phyloP scores from a whole-genome alignment of 2,888 invertebrate species.

The Pardosa pseudoannulata region DNA sequence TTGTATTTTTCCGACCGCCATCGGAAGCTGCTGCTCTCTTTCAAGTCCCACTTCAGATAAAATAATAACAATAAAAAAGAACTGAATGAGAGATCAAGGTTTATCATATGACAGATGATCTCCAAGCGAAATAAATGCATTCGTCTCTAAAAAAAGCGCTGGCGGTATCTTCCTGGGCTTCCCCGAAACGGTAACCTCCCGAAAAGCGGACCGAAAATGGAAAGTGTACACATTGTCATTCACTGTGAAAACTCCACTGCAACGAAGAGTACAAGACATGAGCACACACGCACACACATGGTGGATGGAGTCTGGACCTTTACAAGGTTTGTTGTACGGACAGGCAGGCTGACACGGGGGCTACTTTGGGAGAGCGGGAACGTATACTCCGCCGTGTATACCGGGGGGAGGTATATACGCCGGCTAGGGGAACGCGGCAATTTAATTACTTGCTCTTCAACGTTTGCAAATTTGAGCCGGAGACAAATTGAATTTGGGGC shows the following conservation, averaged over 20 bases:
- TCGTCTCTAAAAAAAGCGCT: conserved; percentile 25
- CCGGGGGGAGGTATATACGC: conserved; percentile 36
- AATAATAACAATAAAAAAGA: too few relatives aligned
- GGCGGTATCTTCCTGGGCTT: background rate
- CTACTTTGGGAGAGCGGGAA: conserved; percentile 32
- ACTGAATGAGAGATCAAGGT: too few relatives aligned
- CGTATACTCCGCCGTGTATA: conserved; percentile 11
- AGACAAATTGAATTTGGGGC: conserved; percentile 69
- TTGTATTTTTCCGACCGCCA: too few relatives aligned
- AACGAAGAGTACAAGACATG: conserved; percentile 16
- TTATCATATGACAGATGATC: too few relatives aligned
- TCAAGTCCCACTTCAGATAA: too few relatives aligned
- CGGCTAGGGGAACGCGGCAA: conserved; percentile 47
- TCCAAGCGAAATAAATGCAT: too few relatives aligned
- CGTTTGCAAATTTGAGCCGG: conserved; percentile 70
- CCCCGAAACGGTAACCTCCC: conserved; percentile 17
- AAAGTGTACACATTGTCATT: conserved; percentile 67
- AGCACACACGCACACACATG: conserved; percentile 35
- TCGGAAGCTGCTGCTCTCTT: too few relatives aligned
- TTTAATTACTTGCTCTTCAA: conserved; percentile 71
- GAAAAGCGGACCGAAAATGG: conserved; percentile 37
- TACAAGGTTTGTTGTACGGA: conserved; percentile 59
- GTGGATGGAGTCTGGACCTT: conserved; percentile 5
- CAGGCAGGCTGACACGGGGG: conserved; percentile 16
- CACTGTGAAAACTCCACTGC: conserved; percentile 64